These are phyloP conservation scores for Drosophila merina DNA, from an alignment of 2,888 invertebrate species.

Conservation along the genomic window DNA sequence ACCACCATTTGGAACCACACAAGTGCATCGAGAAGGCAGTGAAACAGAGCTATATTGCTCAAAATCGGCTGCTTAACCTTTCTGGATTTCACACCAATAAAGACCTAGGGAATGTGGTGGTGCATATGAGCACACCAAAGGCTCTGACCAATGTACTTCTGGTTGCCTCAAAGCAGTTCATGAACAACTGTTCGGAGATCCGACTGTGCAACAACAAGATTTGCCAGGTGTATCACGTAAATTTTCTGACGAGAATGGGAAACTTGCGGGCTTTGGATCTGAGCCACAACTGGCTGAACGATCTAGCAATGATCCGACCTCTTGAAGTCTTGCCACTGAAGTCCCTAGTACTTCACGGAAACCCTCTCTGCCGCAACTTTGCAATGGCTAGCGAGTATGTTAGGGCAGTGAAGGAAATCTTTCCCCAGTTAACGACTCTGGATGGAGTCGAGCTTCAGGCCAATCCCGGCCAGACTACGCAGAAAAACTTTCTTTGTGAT, in stretches of 20 bases:
- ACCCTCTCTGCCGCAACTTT: constrained; percentile 78
- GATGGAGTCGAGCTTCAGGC: constrained; percentile 74
- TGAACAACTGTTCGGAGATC: constrained; percentile 75
- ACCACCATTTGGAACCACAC: constrained; percentile 73
- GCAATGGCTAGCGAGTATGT: constrained; percentile 77
- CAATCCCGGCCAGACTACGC: constrained; percentile 58
- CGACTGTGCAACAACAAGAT: constrained; percentile 78
- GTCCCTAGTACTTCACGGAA: constrained; percentile 76
- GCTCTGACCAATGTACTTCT: constrained; percentile 71
- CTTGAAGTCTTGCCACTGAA: constrained; percentile 71
- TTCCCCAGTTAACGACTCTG: constrained; percentile 72
- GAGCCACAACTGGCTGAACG: constrained; percentile 76
- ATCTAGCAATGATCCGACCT: constrained; percentile 66
- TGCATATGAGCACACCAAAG: constrained; percentile 71
- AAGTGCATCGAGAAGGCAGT: constrained; percentile 73
- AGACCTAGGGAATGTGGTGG: constrained; percentile 73
- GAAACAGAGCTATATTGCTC: constrained; percentile 67
- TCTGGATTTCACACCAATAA: constrained; percentile 74
- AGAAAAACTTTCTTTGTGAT: constrained; percentile 78
- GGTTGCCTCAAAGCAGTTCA: constrained; percentile 73
- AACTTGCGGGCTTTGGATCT: constrained; percentile 79
- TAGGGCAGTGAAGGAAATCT: constrained; percentile 64
- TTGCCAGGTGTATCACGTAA: constrained; percentile 57
- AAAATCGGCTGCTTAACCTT: constrained; percentile 77
- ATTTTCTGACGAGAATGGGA: constrained; percentile 69